phyloP scores from a whole-genome alignment of 2,113 vertebrate genomes.

The Trogon surrucura region DNA sequence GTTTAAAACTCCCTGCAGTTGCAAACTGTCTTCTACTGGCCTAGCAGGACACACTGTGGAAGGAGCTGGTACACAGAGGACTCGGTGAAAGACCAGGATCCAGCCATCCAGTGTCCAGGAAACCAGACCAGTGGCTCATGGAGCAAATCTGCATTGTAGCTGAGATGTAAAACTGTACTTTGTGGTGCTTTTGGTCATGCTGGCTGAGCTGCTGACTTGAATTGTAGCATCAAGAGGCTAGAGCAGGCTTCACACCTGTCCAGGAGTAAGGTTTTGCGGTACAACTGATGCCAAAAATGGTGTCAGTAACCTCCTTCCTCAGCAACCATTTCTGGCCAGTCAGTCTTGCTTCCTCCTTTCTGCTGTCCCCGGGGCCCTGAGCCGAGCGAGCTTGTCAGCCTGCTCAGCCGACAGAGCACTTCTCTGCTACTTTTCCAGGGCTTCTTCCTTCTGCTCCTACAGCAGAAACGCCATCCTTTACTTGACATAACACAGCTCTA shows the following conservation, averaged over 20 bases:
- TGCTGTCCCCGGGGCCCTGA: background rate
- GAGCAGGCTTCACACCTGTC: background rate
- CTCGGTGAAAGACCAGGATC: background rate
- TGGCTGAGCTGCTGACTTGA: background rate
- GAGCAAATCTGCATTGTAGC: background rate
- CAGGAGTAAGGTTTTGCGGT: accelerated
- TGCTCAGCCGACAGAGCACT: background rate
- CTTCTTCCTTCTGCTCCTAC: background rate
- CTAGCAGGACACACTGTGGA: accelerated
- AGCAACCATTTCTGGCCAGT: background rate
- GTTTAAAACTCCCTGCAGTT: background rate
- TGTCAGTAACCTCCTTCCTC: background rate
- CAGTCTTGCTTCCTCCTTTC: background rate
- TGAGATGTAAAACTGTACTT: background rate
- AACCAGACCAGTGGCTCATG: background rate
- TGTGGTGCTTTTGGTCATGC: accelerated
- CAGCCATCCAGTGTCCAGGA: background rate
- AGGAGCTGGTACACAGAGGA: background rate
- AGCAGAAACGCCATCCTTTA: background rate
- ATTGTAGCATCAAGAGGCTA: background rate
- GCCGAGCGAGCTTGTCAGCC: background rate
- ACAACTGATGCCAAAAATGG: background rate
- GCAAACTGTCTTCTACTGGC: background rate
- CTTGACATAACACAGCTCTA: background rate
- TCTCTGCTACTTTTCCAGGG: background rate